These are phyloP conservation scores for Gallirallus australis DNA, from an alignment of 2,797 vertebrate species.

Conservation along the genomic window DNA sequence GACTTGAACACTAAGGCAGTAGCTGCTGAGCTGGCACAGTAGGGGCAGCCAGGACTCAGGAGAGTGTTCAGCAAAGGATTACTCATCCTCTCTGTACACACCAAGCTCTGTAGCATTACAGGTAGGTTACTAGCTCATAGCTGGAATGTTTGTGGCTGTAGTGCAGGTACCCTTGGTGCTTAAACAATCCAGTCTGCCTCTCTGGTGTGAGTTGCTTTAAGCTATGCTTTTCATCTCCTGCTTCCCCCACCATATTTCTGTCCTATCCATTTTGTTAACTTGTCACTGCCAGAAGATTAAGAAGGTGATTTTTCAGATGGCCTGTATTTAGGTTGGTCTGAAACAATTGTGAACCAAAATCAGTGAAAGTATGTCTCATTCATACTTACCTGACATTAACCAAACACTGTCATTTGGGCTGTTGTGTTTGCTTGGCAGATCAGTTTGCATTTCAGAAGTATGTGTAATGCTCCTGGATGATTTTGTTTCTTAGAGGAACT, in stretches of 20 bases:
- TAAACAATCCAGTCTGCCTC: background rate
- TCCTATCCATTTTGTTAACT: background rate
- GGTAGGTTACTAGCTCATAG: background rate
- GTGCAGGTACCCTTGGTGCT: background rate
- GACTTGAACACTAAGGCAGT: background rate
- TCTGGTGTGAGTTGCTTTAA: background rate
- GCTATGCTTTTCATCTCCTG: background rate
- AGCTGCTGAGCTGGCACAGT: background rate
- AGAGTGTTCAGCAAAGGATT: background rate
- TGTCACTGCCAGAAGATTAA: background rate
- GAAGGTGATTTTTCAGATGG: background rate
- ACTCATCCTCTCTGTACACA: background rate
- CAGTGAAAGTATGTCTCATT: background rate
- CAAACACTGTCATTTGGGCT: background rate
- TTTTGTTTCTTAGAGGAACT: conserved; percentile 54
- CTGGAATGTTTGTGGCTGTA: background rate
- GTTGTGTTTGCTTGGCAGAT: background rate
- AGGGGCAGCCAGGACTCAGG: background rate
- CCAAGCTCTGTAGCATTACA: fast-evolving
- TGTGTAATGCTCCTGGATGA: background rate
- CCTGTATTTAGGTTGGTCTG: background rate
- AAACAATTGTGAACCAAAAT: background rate
- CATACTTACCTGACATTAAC: background rate
- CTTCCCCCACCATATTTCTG: fast-evolving
- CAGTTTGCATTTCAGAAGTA: conserved; percentile 15